A percentile compares a stretch with the other conserved stretches of the same genome.
These are phyloP conservation scores for Ctenopoma kingsleyae DNA, from an alignment of 2,797 vertebrate species.

Conservation along the genomic window DNA sequence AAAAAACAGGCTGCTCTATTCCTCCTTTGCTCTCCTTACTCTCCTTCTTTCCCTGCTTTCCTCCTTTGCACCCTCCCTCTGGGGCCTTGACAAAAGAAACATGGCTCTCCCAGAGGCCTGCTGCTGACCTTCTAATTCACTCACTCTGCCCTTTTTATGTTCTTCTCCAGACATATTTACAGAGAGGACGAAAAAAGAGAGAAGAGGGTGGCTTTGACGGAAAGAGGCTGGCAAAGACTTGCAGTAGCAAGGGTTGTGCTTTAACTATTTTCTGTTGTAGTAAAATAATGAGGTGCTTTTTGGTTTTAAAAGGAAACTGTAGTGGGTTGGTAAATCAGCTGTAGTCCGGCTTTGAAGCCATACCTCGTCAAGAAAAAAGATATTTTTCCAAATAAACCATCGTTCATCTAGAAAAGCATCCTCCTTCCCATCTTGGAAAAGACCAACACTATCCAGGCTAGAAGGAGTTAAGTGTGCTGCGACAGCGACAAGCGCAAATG, in stretches of 20 bases:
- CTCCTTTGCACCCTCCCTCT: constrained; percentile 66
- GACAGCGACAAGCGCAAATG: constrained; percentile 88
- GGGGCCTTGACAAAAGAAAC: constrained; percentile 87
- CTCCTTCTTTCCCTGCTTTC: constrained; percentile 65
- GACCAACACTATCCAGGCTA: constrained; percentile 74
- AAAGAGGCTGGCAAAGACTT: constrained; percentile 49
- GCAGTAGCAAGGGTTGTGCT: constrained; percentile 45
- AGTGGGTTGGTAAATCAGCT: background rate
- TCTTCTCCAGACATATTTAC: constrained; percentile 78
- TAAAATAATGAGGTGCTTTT: constrained; percentile 33
- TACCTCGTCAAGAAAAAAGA: background rate
- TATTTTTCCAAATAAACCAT: background rate
- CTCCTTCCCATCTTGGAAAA: constrained; percentile 58
- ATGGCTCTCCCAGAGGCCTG: constrained; percentile 85
- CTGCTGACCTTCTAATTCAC: constrained; percentile 88
- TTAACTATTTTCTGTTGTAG: constrained; percentile 17
- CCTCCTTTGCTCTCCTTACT: constrained; percentile 40
- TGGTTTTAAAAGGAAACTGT: constrained; percentile 3
- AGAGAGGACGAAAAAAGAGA: constrained; percentile 58
- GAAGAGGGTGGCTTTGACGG: constrained; percentile 41
- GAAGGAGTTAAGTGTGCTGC: constrained; percentile 89
- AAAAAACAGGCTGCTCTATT: constrained; percentile 43
- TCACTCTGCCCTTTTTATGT: constrained; percentile 86
- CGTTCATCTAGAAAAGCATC: constrained; percentile 8
- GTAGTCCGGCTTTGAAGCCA: background rate